Conservation (phyloP, 2,888 invertebrate genomes). For the Drosophila greeni region DNA sequence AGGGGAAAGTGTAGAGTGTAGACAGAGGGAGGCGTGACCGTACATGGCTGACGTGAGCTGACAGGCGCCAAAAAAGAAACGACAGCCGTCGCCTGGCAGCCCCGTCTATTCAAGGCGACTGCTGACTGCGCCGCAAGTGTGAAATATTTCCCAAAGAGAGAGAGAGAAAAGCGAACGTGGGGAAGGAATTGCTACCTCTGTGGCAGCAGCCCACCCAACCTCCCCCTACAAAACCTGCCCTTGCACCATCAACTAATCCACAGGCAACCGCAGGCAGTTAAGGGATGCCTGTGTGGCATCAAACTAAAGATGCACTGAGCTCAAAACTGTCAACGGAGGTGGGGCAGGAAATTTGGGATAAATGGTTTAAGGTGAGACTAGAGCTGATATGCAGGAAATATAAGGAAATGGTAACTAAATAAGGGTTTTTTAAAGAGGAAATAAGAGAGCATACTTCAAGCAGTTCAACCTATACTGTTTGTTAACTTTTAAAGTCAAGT, state of each 20-base stretch:
- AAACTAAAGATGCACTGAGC: slow-evolving; percentile 10
- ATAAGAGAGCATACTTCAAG: too few relatives aligned
- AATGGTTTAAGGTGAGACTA: not conserved
- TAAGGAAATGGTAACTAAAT: too few relatives aligned
- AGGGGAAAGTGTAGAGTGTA: too few relatives aligned
- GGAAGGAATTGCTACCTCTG: slow-evolving; percentile 17
- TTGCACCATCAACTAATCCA: slow-evolving; percentile 18
- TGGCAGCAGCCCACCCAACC: too few relatives aligned
- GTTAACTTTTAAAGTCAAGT: not conserved
- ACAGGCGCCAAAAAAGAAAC: slow-evolving; percentile 44
- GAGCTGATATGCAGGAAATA: not conserved
- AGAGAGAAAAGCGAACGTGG: slow-evolving; percentile 34
- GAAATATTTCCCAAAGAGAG: slow-evolving; percentile 40
- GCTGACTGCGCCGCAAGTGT: slow-evolving; percentile 49
- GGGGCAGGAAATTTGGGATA: not conserved
- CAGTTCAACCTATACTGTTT: too few relatives aligned
- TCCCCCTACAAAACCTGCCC: not conserved
- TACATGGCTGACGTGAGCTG: slow-evolving; percentile 35
- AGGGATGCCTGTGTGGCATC: slow-evolving; percentile 7
- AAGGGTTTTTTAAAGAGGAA: too few relatives aligned
- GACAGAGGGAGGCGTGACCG: slow-evolving; percentile 1
- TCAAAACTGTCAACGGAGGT: not conserved
- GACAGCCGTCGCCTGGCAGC: slow-evolving; percentile 32
- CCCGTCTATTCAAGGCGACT: slow-evolving; percentile 44
- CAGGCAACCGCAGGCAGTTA: slow-evolving; percentile 26